Evolutionary conservation across 2,888 invertebrate genomes (phyloP).

Genomic region (Muschampia plurimacula): DNA sequence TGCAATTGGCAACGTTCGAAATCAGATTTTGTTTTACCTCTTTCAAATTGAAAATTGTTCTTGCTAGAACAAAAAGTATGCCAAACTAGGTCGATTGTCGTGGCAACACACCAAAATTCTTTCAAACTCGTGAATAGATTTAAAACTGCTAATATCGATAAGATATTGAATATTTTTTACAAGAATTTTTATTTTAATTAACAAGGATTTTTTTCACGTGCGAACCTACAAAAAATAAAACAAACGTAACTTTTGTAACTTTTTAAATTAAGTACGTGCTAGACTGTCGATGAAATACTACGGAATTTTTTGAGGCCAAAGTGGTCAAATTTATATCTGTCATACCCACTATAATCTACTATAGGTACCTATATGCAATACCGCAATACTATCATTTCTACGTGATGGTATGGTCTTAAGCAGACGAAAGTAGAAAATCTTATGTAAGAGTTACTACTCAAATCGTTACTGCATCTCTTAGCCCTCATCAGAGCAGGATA

Average conservation of each 20-base stretch:
- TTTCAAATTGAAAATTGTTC: conserved; percentile 55
- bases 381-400: neutral
- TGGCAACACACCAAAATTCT: conserved; percentile 12
- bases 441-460: neutral
- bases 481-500: neutral
- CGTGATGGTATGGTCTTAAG: neutral
- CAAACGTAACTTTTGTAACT: too few species aligned
- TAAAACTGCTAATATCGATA: neutral
- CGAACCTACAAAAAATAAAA: too few species aligned
- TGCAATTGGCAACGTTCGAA: conserved; percentile 65
- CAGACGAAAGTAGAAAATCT: neutral
- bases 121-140: neutral
- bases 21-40: conserved; percentile 65
- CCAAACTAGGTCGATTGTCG: conserved; percentile 8
- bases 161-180: neutral
- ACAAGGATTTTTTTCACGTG: too few species aligned
- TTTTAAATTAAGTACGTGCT: too few species aligned
- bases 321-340: too few species aligned
- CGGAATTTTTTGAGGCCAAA: too few species aligned
- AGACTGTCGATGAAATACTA: too few species aligned
- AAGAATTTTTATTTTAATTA: too few species aligned
- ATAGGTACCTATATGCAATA: too few species aligned
- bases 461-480: neutral
- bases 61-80: conserved; percentile 31
- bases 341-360: too few species aligned